Evolutionary conservation across 2,888 invertebrate genomes (phyloP).

Genomic region (Horisme vitalbata): DNA sequence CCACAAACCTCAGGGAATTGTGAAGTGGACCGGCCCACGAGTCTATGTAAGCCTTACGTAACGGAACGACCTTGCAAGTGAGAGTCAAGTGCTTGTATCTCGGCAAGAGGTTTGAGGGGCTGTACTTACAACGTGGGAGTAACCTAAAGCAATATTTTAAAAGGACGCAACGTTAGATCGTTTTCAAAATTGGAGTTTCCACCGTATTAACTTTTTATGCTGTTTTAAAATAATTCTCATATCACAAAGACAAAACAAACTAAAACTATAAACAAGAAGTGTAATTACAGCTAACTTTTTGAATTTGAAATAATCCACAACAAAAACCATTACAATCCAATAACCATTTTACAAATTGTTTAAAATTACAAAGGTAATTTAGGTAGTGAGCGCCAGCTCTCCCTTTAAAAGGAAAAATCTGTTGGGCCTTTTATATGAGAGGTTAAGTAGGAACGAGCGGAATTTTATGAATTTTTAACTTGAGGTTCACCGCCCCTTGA

Average conservation of each 20-base stretch:
- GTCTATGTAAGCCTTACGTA: not conserved
- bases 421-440: constrained; percentile 11
- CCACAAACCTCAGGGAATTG: too few species aligned
- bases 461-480: constrained; percentile 14
- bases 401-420: constrained; percentile 8
- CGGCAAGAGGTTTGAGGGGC: not conserved
- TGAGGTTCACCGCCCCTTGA: not conserved
- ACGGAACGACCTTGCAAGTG: constrained; percentile 7
- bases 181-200: too few species aligned
- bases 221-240: too few species aligned
- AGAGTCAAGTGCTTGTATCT: constrained; percentile 8
- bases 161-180: not conserved
- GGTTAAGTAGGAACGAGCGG: constrained; percentile 10
- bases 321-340: not conserved
- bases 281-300: too few species aligned
- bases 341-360: not conserved
- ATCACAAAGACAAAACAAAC: too few species aligned
- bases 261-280: too few species aligned
- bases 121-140: not conserved
- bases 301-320: not conserved
- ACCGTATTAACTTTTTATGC: too few species aligned
- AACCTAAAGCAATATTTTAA: not conserved
- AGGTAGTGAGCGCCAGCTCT: not conserved
- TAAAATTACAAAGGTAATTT: constrained; percentile 9
- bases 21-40: not conserved